Evolutionary conservation across 2,113 vertebrate genomes (phyloP), one percentile per base, ranked within the genome.

Genomic region (Stomatorhinus ivindoensis): DNA sequence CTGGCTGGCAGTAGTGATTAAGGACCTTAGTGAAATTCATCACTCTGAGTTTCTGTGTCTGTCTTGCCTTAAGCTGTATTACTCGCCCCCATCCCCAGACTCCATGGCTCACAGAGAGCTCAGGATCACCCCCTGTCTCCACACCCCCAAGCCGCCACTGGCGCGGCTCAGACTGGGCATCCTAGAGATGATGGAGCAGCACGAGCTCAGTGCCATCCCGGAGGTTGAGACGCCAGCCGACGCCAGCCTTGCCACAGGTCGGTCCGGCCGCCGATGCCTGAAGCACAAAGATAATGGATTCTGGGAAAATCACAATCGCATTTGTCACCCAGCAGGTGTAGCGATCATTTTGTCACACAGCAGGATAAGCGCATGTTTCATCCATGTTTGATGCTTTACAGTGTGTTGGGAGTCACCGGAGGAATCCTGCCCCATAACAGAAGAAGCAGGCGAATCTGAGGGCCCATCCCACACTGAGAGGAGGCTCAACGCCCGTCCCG

Each of bases 181-280:
- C 82, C 87, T 91, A 73, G 93, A 91, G 47, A 91, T 93, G 89
- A 93, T 97, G 85, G 92, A 96, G 0, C 97, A 96, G 4, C 98
- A 99, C 21, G 97, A 99, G 91, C 97, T 99, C 82, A 99, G 98
- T 90, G 94, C 94, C 4, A 99, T 99, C 91, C 97, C 94, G 88
- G 98, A 99, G 90, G 93, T 95, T 61, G 97, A 98, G 88, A 97
- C 97, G 1, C 96, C 97, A 0, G 91, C 91, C 90, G 94, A 95
- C 31, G 91, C 27, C 91, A 97, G 89, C 87, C 87, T 93, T n/a
- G 94, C 95, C 91, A 42, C 94, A 94, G 97, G 97, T 97, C 17
- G 10, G 82, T 46, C 82, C 6, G 35, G 46, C 42, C 19, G 21
- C 15, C 4, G 46, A 13, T 19, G 46, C 24, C 39, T 50, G 46